These are phyloP conservation scores for Anticlea derivata DNA, from an alignment of 2,888 invertebrate genomes.

Conservation along the genomic window DNA sequence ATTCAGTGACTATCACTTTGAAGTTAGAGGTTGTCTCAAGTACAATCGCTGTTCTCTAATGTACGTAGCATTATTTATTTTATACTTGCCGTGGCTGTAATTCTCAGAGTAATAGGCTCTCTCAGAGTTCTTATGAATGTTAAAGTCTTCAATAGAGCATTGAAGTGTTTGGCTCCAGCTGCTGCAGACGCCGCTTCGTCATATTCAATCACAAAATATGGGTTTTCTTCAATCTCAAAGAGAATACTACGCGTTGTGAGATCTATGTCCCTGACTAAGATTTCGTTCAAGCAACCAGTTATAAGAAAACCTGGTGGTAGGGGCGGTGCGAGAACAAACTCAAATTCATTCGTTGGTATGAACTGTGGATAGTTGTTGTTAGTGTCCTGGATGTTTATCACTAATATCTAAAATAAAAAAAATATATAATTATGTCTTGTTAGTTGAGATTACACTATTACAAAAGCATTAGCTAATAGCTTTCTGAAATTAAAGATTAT, in stretches of 20 bases:
- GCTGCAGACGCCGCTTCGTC: conserved; percentile 41
- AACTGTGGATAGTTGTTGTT: conserved; percentile 79
- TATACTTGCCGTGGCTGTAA: conserved; percentile 69
- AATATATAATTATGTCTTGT: background rate
- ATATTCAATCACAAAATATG: conserved; percentile 63
- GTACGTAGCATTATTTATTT: background rate
- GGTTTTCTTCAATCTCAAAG: conserved; percentile 63
- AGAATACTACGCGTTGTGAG: conserved; percentile 72
- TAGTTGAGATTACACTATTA: background rate
- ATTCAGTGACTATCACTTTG: conserved; percentile 7
- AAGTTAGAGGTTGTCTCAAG: background rate
- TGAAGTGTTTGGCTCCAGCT: conserved; percentile 59
- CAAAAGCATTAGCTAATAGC: background rate
- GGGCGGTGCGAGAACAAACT: conserved; percentile 74
- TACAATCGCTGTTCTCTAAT: background rate
- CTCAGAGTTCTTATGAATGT: conserved; percentile 62
- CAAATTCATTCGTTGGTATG: conserved; percentile 48
- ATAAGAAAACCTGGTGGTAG: conserved; percentile 69
- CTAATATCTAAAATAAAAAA: conserved; percentile 61
- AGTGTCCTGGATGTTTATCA: conserved; percentile 67
- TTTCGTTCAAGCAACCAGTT: conserved; percentile 65
- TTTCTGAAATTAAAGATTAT: too few relatives aligned
- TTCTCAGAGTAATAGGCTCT: conserved; percentile 56
- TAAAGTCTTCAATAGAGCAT: conserved; percentile 58
- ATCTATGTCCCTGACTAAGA: conserved; percentile 78